Percentiles rank a stretch among this genome's conserved stretches.
These are phyloP conservation scores for Cosmia pyralina DNA, from an alignment of 2,888 invertebrate genomes.

Conservation along the genomic window DNA sequence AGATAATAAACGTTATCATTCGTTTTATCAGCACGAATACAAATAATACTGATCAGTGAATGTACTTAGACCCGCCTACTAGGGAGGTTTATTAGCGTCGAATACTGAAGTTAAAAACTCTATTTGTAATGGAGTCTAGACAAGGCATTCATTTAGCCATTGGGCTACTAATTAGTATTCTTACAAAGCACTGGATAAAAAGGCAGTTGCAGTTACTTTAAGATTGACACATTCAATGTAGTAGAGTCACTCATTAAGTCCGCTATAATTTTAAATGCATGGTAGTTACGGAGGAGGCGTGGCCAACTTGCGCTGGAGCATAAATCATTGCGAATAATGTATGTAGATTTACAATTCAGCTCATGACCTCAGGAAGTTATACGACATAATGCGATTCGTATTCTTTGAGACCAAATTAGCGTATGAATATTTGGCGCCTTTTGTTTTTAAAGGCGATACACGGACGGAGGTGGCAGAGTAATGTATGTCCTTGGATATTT, in stretches of 20 bases:
- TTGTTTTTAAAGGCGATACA: conserved; percentile 65
- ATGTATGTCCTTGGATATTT: conserved; percentile 36
- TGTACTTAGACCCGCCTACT: conserved; percentile 35
- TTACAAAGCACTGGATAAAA: conserved; percentile 26
- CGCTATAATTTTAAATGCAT: conserved; percentile 16
- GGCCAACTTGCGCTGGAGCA: conserved; percentile 54
- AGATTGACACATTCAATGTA: conserved; percentile 2
- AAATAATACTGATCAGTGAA: conserved; percentile 59
- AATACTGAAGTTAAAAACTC: conserved; percentile 36
- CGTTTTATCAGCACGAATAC: conserved; percentile 59
- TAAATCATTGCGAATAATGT: conserved; percentile 67
- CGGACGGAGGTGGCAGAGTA: conserved; percentile 20
- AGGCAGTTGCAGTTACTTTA: neutral
- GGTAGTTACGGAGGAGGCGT: conserved; percentile 50
- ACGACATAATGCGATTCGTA: conserved; percentile 55
- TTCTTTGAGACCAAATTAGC: conserved; percentile 68
- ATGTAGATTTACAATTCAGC: conserved; percentile 72
- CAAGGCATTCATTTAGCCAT: conserved; percentile 4
- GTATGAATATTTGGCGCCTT: conserved; percentile 72
- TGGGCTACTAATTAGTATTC: too few relatives aligned
- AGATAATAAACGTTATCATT: conserved; percentile 60
- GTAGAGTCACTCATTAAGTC: neutral
- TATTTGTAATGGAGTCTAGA: conserved; percentile 28
- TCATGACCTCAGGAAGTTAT: conserved; percentile 71
- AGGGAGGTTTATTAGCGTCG: conserved; percentile 4